Evolutionary conservation across 1,140 invertebrate genomes (phyloP), one percentile per base, ranked within the genome.

Genomic region (Brachionus rotundiformis): DNA sequence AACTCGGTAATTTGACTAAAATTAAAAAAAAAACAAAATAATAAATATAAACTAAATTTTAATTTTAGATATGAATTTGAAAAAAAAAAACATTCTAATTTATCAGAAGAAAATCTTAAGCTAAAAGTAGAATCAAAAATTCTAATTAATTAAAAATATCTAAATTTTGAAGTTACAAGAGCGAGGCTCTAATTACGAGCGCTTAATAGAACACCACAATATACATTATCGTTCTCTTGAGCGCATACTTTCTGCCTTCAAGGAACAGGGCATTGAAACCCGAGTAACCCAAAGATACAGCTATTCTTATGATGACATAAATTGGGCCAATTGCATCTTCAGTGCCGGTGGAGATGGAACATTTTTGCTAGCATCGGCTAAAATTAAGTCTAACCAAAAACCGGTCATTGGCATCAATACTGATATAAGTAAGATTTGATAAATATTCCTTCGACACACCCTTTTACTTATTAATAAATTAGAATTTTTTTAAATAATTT

Each of bases 271-370:
- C 1, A 91, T 94, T 59, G 91, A 95, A 85, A 93, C 93, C 4
- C 91, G 92, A 87, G 88, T 95, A 83, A 92, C 94, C 8, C 92
- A 94, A 87, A 91, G 92, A 82, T 90, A 91, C 87, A 91, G 91
- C 83, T 92, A 92, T 84, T 92, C 88, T 83, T 61, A 83, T 82
- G 91, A 93, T 31, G 87, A 91, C 61, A 92, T 98, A 83, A 90
- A 92, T 76, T 98, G 95, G 94, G 95, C 95, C 19, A 96, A 99
- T 90, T 90, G 95, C 47, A 91, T 99, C 73, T 90, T 99, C 13
- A 94, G 96, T 0, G 94, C 95, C 83, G 97, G 97, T 47, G 98
- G 98, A 0, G 97, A 99, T 90, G 98, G 98, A 3, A 99, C 97
- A 27, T 99, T 98, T 89, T 90, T 99, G 33, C 89, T 98, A 63